Base-by-base conservation (phyloP, 2,888 invertebrate species). In the Cephus nigrinus region DNA sequence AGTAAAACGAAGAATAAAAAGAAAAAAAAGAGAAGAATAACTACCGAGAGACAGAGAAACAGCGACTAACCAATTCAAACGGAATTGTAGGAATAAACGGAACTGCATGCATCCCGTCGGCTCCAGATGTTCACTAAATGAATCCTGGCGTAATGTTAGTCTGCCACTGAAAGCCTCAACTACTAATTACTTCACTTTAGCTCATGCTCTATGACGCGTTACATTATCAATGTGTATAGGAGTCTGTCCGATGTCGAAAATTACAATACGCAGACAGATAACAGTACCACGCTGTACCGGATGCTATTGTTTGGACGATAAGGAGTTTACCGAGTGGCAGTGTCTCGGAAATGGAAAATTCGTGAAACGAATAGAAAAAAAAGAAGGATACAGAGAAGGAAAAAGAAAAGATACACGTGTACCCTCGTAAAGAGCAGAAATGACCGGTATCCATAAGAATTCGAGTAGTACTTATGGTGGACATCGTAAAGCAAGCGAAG, bases 61-160 rank as follows among this genome's bases (percentile, higher is more conserved):
- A 71, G 71, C 85, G 88, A 86, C 87, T 23, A 84, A 86, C 85
- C 87, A 90, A 90, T 89, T 90, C 86, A 87, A 88, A 86, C 87
- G 86, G 85, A 90, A 90, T 88, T 88, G 88, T 84, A 86, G 86
- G 89, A 90, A 90, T 88, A 89, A 90, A 89, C 89, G 90, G 88
- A 90, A 90, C 89, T 90, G 90, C 89, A 88, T 88, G 86, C 89
- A 89, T 88, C 89, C 89, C 88, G 87, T 86, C 86, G 84, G 85
- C 55, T 85, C 89, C 90, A 90, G 89, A 90, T 90, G 90, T 90
- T 88, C 86, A 84, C 84, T 87, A 85, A 87, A 87, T 83, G 89
- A 88, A 88, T 89, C 88, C 88, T 83, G 82, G 78, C 75, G 78
- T 75, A 73, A 76, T 74, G 75, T 80, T 78, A 55, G 77, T 75